Evolutionary conservation across 2,113 vertebrate species (phyloP).

Genomic region (Grammatotria lemairii): DNA sequence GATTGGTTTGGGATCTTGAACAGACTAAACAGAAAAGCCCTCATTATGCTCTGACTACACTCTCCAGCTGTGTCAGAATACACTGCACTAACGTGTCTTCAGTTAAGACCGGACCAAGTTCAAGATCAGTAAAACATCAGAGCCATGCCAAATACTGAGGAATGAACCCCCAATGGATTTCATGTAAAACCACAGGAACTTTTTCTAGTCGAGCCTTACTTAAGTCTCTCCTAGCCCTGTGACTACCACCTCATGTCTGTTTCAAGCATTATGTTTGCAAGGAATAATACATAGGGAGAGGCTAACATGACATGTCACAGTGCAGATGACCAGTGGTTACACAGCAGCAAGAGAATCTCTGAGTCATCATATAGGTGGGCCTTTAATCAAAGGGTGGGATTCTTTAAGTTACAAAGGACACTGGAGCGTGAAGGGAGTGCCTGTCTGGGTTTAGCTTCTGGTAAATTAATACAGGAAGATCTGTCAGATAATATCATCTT

Average conservation of each 20-base stretch:
- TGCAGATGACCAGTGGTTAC: neutral
- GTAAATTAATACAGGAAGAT: neutral
- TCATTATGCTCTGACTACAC: neutral
- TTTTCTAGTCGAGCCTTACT: neutral
- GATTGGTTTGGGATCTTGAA: neutral
- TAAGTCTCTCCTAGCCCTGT: neutral
- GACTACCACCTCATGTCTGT: neutral
- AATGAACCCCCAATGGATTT: neutral
- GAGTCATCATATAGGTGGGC: neutral
- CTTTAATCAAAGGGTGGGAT: slow-evolving; percentile 20
- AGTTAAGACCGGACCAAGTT: neutral
- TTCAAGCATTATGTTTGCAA: neutral
- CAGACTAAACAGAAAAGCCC: neutral
- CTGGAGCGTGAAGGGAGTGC: neutral
- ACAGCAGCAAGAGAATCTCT: neutral
- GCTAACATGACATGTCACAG: neutral
- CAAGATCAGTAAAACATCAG: neutral
- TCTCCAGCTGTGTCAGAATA: neutral
- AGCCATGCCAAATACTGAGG: neutral
- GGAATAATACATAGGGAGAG: neutral
- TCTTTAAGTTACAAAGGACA: neutral
- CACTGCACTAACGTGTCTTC: neutral
- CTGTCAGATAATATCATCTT: neutral
- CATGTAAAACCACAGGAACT: slow-evolving; percentile 26
- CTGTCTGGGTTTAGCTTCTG: neutral